Percentiles rank a stretch among this genome's conserved stretches.
Evolutionary conservation across 2,113 vertebrate species (phyloP).

Genomic region (Aegotheles bennettii): DNA sequence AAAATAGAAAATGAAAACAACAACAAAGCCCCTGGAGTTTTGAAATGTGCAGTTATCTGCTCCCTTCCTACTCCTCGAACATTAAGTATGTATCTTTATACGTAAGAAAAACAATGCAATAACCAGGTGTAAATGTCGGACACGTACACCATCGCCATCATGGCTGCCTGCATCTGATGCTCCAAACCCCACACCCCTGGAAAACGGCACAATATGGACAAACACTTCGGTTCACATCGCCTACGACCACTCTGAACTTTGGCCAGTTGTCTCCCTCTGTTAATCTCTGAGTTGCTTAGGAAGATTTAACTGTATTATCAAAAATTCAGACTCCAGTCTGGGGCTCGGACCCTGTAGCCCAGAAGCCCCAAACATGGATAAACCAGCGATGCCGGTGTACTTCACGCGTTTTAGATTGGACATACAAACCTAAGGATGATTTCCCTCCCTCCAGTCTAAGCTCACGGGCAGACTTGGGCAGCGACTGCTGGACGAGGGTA

Average conservation of each 20-base stretch:
- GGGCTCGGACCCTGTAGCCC: background rate
- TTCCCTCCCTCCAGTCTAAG: background rate
- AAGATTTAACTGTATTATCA: constrained; percentile 9
- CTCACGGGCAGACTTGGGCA: background rate
- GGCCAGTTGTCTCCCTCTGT: background rate
- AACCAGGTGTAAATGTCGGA: background rate
- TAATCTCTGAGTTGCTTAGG: constrained; percentile 8
- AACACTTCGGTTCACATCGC: background rate
- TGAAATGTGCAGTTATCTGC: background rate
- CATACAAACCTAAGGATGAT: background rate
- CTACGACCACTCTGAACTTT: constrained; percentile 22
- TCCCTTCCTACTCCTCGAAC: background rate
- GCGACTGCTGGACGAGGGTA: rapidly evolving
- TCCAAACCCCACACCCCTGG: background rate
- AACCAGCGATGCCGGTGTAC: background rate
- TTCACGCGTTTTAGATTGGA: background rate
- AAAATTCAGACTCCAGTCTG: background rate
- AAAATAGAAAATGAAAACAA: constrained; percentile 51
- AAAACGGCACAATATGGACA: background rate
- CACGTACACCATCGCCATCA: background rate
- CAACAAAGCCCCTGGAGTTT: constrained; percentile 43
- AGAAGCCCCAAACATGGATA: background rate
- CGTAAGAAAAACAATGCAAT: background rate
- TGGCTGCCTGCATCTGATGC: background rate
- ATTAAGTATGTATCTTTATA: background rate